Evolutionary conservation across 2,797 vertebrate species (phyloP).

Genomic region (Falco peregrinus): DNA sequence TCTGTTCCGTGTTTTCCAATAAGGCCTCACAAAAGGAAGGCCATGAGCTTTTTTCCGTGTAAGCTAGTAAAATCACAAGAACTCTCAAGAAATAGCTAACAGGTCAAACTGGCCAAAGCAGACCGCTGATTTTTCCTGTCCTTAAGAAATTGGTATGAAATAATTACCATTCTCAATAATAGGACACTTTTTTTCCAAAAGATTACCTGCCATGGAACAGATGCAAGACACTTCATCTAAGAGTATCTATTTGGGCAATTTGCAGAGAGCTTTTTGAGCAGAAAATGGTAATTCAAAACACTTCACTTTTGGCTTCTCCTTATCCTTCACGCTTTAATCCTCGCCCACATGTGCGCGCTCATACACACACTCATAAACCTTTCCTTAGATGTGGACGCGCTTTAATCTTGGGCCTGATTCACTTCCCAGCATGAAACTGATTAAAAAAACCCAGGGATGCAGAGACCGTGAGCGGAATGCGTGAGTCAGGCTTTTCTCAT

Average conservation of each 20-base stretch:
- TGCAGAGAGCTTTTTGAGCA: not conserved
- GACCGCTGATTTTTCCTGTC: not conserved
- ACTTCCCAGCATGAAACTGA: not conserved
- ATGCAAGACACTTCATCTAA: not conserved
- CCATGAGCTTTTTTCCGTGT: not conserved
- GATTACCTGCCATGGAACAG: not conserved
- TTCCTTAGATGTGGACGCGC: not conserved
- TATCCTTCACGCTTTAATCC: not conserved
- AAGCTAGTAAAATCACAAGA: not conserved
- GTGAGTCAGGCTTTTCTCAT: not conserved
- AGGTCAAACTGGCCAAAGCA: not conserved
- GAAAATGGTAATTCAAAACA: not conserved
- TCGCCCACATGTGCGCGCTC: fast-evolving
- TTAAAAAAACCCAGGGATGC: not conserved
- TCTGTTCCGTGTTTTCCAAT: not conserved
- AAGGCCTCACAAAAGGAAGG: not conserved
- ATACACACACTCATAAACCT: not conserved
- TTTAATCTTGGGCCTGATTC: conserved; percentile 17
- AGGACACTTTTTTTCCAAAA: not conserved
- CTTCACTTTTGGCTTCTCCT: not conserved
- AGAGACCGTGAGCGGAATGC: not conserved
- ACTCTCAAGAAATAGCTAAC: not conserved
- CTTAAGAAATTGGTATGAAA: not conserved
- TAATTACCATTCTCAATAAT: not conserved
- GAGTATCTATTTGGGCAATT: not conserved